Conservation (phyloP, 2,113 vertebrate species). For the Neolamprologus longior region DNA sequence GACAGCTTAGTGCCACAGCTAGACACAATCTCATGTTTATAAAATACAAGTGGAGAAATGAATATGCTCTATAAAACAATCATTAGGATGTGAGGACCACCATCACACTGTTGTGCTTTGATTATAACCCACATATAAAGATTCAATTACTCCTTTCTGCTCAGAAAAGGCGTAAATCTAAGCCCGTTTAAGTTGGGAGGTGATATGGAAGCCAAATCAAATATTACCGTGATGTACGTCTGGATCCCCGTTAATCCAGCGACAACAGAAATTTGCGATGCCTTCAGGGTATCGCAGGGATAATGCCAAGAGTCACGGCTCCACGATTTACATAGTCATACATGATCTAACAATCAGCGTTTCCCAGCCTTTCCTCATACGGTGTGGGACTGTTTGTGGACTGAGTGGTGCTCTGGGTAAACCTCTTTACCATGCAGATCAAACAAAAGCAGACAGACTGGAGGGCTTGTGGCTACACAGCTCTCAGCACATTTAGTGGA, state of each 20-base stretch:
- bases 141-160: background rate
- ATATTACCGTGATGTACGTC: background rate
- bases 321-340: constrained; percentile 13
- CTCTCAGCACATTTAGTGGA: background rate
- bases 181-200: background rate
- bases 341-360: constrained; percentile 36
- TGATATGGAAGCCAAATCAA: background rate
- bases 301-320: background rate
- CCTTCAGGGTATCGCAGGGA: constrained; percentile 15
- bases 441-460: constrained; percentile 21
- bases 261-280: constrained; percentile 22
- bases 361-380: background rate
- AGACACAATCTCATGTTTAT: constrained; percentile 5
- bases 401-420: constrained; percentile 37
- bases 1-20: background rate
- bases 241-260: constrained; percentile 25
- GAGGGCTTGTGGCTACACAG: background rate
- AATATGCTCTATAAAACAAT: background rate
- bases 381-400: constrained; percentile 8
- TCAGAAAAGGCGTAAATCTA: background rate
- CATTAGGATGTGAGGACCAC: background rate
- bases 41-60: constrained; percentile 1
- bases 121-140: background rate
- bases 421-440: constrained; percentile 50
- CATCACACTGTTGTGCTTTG: background rate